Base-by-base conservation (phyloP, 2,797 vertebrate genomes). In the Moxostoma hubbsi region DNA sequence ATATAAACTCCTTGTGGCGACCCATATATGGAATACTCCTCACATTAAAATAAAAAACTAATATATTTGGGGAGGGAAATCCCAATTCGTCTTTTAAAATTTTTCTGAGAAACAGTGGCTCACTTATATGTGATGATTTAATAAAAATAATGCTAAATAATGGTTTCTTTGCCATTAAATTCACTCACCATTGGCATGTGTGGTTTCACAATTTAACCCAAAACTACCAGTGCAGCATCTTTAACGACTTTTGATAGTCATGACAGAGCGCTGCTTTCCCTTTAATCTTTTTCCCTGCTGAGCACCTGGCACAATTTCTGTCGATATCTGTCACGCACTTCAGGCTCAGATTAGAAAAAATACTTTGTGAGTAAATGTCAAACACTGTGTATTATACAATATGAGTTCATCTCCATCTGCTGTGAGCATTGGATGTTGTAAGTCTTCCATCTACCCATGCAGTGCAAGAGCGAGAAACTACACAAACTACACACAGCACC, bases 381-480 rank as follows among this genome's bases (percentile, higher is more conserved):
- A 75, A 54, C 10, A 24, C 43, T 10, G 51, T 8, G 7, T 13
- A 13, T 16, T 54, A 65, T 43, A 65, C n/a, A 54, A 74, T 2
- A 2, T 24, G 51, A 53, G 10, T 53, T 11, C 51, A 55, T 7
- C 71, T 73, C 47, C 12, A 61, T 51, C 46, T 61, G 47, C 46
- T 9, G 47, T 5, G 9, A 50, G 58, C 18, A 50, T 73, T 47
- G 62, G 13, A 51, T 73, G 58, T 15, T 13, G 15, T 24, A 18
- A 51, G 12, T 73, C 12, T 62, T 18, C 13, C 72, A 73, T 73
- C 47, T 73, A 47, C 46, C 69, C 69, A 15, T 24, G 18, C 18
- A 24, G 24, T 45, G 13, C 68, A 5, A 9, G 43, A 70, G 55
- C 45, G 24, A 71, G 51, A 57, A 71, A 46, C 68, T 71, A 43